Evolutionary conservation across 2,797 vertebrate species (phyloP), one percentile per base, ranked within the genome.

Genomic region (Lacerta viridis): DNA sequence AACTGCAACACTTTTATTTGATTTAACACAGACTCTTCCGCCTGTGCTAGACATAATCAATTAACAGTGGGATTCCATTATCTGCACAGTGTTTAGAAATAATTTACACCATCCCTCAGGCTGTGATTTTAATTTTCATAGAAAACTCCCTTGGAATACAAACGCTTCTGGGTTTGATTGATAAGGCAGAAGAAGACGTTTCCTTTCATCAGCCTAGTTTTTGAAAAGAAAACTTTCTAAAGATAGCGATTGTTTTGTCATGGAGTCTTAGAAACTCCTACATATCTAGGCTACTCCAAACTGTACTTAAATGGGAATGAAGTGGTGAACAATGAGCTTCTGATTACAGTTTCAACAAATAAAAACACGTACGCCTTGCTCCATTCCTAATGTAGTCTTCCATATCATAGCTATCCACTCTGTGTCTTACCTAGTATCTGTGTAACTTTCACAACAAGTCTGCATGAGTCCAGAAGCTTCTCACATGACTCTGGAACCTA

Each of bases 1-100:
- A 80, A 46, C 1, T 64, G 13, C 27, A 3, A 7, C 7, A 68
- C 2, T 10, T 0, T 4, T 55, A 66, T 66, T 0, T 4, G 68
- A 66, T 66, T 92, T 82, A 80, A 41, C 84, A 87, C 75, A 79
- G 80, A 5, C 76, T 15, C 13, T 20, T 61, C 81, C 4, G 18
- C 81, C 41, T 69, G 9, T 4, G 29, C 3, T 20, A 90, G 55
- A 61, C 15, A 81, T 66, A 79, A 87, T 80, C 68, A 90, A 85
- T 90, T 84, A 87, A 71, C 82, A 84, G 36, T 66, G 69, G 83
- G 68, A 75, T 80, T 90, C 84, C 61, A 2, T 87, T 90, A 90
- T 84, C 25, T 74, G 18, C 27, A 68, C 68, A 74, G 43, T 80
- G 55, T 88, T 92, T 87, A 78, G 68, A 66, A n/a, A 33, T 84